Evolutionary conservation across 2,888 invertebrate genomes (phyloP).

Genomic region (Sminthurides aquaticus): DNA sequence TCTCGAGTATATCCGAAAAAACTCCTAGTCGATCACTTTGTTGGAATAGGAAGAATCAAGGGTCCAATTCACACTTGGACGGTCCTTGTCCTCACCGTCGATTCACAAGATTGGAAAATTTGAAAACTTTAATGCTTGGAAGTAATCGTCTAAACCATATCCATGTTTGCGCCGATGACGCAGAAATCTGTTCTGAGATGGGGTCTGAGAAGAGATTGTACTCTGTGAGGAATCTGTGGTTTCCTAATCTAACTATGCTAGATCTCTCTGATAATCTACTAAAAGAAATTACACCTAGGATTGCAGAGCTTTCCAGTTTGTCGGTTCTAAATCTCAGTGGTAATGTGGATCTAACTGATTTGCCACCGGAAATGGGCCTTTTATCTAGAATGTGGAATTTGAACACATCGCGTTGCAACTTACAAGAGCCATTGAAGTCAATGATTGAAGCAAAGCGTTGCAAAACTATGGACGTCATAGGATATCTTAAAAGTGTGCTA

Average conservation of each 20-base stretch:
- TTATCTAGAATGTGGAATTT: slow-evolving; percentile 93
- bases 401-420: slow-evolving; percentile 78
- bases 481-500: slow-evolving; percentile 78
- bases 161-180: slow-evolving; percentile 50
- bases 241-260: slow-evolving; percentile 88
- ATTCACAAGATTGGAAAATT: slow-evolving; percentile 71
- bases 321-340: slow-evolving; percentile 91
- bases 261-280: slow-evolving; percentile 85
- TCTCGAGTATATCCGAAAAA: slow-evolving; percentile 32
- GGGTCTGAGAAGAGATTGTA: slow-evolving; percentile 48
- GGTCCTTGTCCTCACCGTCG: slow-evolving; percentile 65
- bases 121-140: slow-evolving; percentile 73
- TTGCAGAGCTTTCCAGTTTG: slow-evolving; percentile 76
- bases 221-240: slow-evolving; percentile 61
- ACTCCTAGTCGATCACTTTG: slow-evolving; percentile 29
- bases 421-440: slow-evolving; percentile 77
- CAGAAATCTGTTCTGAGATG: slow-evolving; percentile 61
- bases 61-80: slow-evolving; percentile 53
- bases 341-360: slow-evolving; percentile 71
- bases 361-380: slow-evolving; percentile 92
- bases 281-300: slow-evolving; percentile 67
- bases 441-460: slow-evolving; percentile 89
- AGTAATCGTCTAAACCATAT: slow-evolving; percentile 75
- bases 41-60: slow-evolving; percentile 54
- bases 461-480: slow-evolving; percentile 87